Evolutionary conservation across 2,888 invertebrate genomes (phyloP).

Genomic region (Dicycla oo): DNA sequence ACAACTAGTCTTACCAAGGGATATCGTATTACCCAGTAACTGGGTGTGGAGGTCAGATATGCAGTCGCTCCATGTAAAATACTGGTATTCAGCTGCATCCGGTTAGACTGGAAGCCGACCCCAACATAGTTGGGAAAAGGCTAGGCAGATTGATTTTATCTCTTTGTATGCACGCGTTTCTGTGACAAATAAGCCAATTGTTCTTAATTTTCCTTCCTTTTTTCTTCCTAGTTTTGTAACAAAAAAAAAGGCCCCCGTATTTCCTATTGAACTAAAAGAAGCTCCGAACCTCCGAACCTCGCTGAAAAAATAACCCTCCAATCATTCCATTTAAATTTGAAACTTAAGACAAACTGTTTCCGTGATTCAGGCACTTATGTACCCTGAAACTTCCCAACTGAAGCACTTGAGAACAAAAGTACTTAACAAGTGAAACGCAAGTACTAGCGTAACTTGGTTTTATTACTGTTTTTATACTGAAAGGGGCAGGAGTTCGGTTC

Average conservation of each 20-base stretch:
- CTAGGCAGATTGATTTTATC: no score
- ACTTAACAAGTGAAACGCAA: conserved; percentile 43
- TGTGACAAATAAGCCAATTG: no score
- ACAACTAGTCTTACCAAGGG: no score
- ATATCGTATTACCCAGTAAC: no score
- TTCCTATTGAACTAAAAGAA: not conserved
- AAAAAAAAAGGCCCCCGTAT: not conserved
- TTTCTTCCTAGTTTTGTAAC: not conserved
- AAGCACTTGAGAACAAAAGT: conserved; percentile 46
- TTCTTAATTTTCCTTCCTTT: not conserved
- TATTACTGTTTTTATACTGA: conserved; percentile 44
- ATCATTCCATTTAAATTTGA: conserved; percentile 28
- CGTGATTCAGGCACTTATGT: conserved; percentile 25
- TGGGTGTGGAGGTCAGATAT: no score
- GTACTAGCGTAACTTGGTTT: conserved; percentile 41
- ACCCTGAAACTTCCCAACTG: conserved; percentile 14
- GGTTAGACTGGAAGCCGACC: no score
- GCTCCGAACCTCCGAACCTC: not conserved
- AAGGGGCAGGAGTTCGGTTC: conserved; percentile 23
- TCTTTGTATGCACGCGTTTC: no score
- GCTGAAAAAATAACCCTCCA: conserved; percentile 8
- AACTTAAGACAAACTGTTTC: conserved; percentile 12
- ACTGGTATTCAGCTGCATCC: no score
- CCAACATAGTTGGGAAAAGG: no score
- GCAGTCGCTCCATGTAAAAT: no score